Evolutionary conservation across 2,888 invertebrate genomes (phyloP), one percentile per base, ranked within the genome.

Genomic region (Ophion obscuratus): DNA sequence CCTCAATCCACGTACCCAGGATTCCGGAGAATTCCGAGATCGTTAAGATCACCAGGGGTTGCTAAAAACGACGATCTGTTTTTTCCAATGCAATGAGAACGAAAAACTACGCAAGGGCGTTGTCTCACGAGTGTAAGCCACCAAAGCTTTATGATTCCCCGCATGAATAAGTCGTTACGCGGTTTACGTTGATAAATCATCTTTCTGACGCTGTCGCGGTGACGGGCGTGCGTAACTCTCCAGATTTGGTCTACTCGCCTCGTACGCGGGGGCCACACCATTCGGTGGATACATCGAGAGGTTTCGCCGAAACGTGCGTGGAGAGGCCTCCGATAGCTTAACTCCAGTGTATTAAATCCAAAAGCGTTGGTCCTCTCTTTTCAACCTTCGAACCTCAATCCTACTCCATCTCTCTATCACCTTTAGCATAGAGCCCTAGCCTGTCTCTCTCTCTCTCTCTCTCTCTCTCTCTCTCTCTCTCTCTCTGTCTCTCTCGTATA

Each of bases 91-190:
- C 66, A 62, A 68, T 11, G 31, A 47, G 62, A 73, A 66, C 44
- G 44, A 31, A 70, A 77, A 83, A 83, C 80, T 57, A 74, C 70
- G n/a, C 27, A 20, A 73, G 62, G 66, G 44, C 31, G 20, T 64
- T 14, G 74, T 73, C 44, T 31, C 44, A 17, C 24, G n/a, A 2
- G 59, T 17, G 78, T 81, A 70, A 81, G 82, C 68, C 67, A 64
- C 77, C 78, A 77, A 85, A 85, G 83, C 77, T 85, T 73, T 76
- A 86, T 89, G 90, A 90, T 91, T 89, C 89, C 89, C 84, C 89
- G 90, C 91, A 93, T 92, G 93, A 93, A 93, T 93, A 92, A 93
- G 90, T 90, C 90, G 93, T 92, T 92, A 93, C 88, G 88, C 89
- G 89, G 85, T 87, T 85, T 88, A 89, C 87, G 88, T 91, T 93